Base-by-base conservation (phyloP, 2,797 vertebrate genomes). In the Smutsia gigantea region DNA sequence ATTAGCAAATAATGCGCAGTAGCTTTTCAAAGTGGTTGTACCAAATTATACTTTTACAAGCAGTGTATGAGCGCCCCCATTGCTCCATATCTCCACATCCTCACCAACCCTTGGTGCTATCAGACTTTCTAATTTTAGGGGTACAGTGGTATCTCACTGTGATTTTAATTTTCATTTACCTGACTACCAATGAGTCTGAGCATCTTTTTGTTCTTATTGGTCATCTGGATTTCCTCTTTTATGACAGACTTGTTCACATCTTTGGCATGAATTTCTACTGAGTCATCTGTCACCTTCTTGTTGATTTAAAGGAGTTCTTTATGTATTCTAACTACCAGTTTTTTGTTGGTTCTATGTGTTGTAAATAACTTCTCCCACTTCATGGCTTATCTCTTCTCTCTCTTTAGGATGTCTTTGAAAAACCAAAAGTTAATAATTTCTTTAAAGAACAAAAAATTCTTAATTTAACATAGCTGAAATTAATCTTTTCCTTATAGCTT, bases 401-500 rank as follows among this genome's bases (percentile, higher is more conserved):
- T 61, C 63, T 88, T 92, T 37, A 88, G 23, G 15, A 11, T 42
- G 13, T 85, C 68, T 86, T 23, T 89, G 31, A 92, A 92, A n/a
- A 88, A 78, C 5, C 85, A 55, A 89, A 64, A 42, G 6, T 2
- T 77, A 29, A 29, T 53, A 68, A 68, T 89, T 85, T 95, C 42
- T 84, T 57, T 75, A 77, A 95, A 81, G 19, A 90, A 68, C 63
- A 93, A 59, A 51, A 88, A 71, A 18, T 86, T 94, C n/a, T 53
- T 81, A 74, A 95, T 69, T 83, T 68, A 78, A 92, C 31, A 4
- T 68, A 88, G 37, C 42, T 61, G 49, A 92, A 95, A 90, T 82
- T 75, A 75, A 55, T 69, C 31, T 90, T 87, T 84, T 79, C 49
- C 21, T 90, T 85, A 69, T 66, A 9, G 39, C 25, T 51, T 75